Evolutionary conservation across 2,888 invertebrate genomes (phyloP).

Genomic region (Andrena bucephala): DNA sequence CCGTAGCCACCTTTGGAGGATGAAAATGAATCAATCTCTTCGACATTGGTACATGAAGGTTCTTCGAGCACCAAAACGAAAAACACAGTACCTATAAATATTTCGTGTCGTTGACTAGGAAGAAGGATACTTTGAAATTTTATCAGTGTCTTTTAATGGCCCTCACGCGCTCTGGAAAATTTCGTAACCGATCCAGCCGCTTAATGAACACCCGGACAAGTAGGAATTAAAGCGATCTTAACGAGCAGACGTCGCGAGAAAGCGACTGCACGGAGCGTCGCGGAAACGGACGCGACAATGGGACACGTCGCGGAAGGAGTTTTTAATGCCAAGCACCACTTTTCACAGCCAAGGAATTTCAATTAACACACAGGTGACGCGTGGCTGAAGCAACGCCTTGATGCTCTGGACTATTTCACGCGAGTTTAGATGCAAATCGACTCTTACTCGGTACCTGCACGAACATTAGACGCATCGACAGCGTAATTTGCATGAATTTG

Average conservation of each 20-base stretch:
- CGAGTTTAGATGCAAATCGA: neutral
- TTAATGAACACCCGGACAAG: neutral
- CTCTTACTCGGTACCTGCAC: neutral
- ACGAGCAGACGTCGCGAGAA: slow-evolving; percentile 67
- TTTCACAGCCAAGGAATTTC: slow-evolving; percentile 57
- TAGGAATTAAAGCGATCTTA: slow-evolving; percentile 5
- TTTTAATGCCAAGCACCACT: slow-evolving; percentile 41
- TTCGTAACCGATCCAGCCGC: slow-evolving; percentile 16
- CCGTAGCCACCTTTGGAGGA: too few relatives aligned
- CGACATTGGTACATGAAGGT: too few relatives aligned
- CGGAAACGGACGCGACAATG: slow-evolving; percentile 59
- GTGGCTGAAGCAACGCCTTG: neutral
- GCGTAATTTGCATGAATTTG: neutral
- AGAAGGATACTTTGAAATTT: too few relatives aligned
- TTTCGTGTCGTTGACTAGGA: too few relatives aligned
- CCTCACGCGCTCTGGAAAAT: neutral
- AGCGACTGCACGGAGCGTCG: slow-evolving; percentile 52
- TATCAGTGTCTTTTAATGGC: too few relatives aligned
- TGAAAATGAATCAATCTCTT: too few relatives aligned
- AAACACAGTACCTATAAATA: too few relatives aligned
- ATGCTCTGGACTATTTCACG: slow-evolving; percentile 11
- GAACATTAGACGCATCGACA: neutral
- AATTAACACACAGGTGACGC: slow-evolving; percentile 50
- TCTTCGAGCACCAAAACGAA: too few relatives aligned
- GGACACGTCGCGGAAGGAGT: slow-evolving; percentile 55